phyloP scores from a whole-genome alignment of 2,113 vertebrate species.

The Cheilinus undulatus region DNA sequence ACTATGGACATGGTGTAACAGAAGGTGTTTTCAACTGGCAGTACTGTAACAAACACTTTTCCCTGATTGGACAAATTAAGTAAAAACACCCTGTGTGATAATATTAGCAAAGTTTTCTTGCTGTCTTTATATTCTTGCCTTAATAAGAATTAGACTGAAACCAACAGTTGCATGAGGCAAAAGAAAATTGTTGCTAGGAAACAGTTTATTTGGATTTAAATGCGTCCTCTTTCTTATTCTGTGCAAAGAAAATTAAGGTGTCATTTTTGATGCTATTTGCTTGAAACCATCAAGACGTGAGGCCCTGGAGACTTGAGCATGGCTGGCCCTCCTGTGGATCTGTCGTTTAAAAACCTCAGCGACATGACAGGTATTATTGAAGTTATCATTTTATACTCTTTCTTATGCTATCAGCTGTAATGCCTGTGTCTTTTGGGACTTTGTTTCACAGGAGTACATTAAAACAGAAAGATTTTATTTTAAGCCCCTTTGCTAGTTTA shows the following conservation, averaged over 20 bases:
- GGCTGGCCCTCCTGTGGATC: conserved; percentile 48
- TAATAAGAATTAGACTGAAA: background rate
- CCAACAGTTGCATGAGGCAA: too few relatives aligned
- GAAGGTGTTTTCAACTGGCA: too few relatives aligned
- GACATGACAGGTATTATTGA: conserved; percentile 21
- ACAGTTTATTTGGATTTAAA: background rate
- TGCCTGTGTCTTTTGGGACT: too few relatives aligned
- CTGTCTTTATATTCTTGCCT: background rate
- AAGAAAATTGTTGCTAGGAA: conserved; percentile 11
- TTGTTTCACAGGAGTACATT: too few relatives aligned
- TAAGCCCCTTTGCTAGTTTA: too few relatives aligned
- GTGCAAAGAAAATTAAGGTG: background rate
- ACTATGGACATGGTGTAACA: too few relatives aligned
- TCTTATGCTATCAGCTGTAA: too few relatives aligned
- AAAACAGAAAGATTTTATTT: too few relatives aligned
- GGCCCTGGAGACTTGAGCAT: conserved; percentile 14
- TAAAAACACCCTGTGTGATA: too few relatives aligned
- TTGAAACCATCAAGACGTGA: background rate
- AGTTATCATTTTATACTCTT: background rate
- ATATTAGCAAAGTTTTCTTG: too few relatives aligned
- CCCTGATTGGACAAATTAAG: too few relatives aligned
- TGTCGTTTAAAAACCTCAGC: conserved; percentile 38
- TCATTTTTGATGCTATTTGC: background rate
- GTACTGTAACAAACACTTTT: too few relatives aligned
- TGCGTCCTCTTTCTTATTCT: background rate